phyloP scores from a whole-genome alignment of 1,140 invertebrate species.

The Megalopta genalis region DNA sequence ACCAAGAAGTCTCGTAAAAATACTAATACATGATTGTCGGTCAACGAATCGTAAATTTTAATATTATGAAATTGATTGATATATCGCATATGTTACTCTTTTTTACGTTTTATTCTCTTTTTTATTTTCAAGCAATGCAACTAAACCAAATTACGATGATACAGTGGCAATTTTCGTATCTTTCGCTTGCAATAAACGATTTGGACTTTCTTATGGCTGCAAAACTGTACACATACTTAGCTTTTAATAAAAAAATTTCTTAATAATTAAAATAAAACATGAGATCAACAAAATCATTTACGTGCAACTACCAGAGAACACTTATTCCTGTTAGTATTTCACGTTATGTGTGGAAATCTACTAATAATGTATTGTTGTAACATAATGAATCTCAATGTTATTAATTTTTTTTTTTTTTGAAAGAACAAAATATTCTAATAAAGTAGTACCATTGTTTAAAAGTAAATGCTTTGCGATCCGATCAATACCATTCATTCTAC shows the following conservation, averaged over 20 bases:
- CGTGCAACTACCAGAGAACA: slow-evolving; percentile 32
- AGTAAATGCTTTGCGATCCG: slow-evolving; percentile 17
- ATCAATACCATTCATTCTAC: slow-evolving; percentile 3
- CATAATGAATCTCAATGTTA: slow-evolving; percentile 21
- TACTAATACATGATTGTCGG: slow-evolving; percentile 38
- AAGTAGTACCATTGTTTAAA: slow-evolving; percentile 25
- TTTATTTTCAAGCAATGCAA: slow-evolving; percentile 19
- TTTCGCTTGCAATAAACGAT: slow-evolving; percentile 42
- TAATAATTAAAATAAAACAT: slow-evolving; percentile 48
- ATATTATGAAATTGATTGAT: slow-evolving; percentile 19
- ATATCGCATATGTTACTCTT: neutral
- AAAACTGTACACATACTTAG: slow-evolving; percentile 45
- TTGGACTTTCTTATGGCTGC: slow-evolving; percentile 12
- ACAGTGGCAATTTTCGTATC: slow-evolving; percentile 26
- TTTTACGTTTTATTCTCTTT: slow-evolving; percentile 20
- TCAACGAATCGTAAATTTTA: slow-evolving; percentile 31
- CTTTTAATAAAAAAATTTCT: slow-evolving; percentile 45
- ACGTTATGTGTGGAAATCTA: slow-evolving; percentile 34
- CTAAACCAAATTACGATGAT: slow-evolving; percentile 7
- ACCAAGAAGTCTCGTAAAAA: slow-evolving; percentile 47
- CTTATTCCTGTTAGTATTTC: slow-evolving; percentile 9
- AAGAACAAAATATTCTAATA: slow-evolving; percentile 28
- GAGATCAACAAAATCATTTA: slow-evolving; percentile 59
- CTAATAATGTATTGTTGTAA: slow-evolving; percentile 19
- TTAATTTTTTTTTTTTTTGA: slow-evolving; percentile 12